Conservation (phyloP, 1,140 invertebrate genomes). For the Pseudomyrmex cubaensis region DNA sequence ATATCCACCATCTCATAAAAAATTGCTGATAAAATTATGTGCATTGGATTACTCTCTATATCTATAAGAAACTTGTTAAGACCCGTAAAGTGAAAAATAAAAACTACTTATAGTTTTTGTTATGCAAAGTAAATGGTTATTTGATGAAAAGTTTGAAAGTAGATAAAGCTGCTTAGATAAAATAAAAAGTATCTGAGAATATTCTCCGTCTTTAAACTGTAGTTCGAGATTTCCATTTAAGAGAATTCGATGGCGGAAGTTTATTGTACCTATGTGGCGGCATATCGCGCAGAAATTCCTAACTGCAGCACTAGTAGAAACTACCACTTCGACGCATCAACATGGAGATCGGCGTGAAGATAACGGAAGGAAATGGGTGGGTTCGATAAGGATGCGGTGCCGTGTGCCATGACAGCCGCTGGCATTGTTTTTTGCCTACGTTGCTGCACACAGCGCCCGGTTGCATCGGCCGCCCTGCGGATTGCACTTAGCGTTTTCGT, state of each 20-base stretch:
- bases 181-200: not conserved
- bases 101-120: too few relatives aligned
- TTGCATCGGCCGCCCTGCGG: conserved; percentile 69
- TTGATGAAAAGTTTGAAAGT: not conserved
- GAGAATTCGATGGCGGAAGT: conserved; percentile 9
- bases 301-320: not conserved
- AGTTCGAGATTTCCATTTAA: not conserved
- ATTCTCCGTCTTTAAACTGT: not conserved
- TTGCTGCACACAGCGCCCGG: conserved; percentile 73
- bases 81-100: too few relatives aligned
- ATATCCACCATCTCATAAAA: too few relatives aligned
- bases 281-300: not conserved
- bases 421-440: conserved; percentile 81
- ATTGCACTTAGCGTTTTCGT: conserved; percentile 80
- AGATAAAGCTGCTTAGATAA: not conserved
- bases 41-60: too few relatives aligned
- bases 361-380: conserved; percentile 7
- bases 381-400: conserved; percentile 72
- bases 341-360: conserved; percentile 11
- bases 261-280: not conserved
- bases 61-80: too few relatives aligned
- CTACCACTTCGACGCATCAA: not conserved
- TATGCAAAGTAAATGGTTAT: too few relatives aligned
- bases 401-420: conserved; percentile 75
- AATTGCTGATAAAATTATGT: too few relatives aligned